Conservation (phyloP, 2,113 vertebrate genomes). For the Scophthalmus maximus region DNA sequence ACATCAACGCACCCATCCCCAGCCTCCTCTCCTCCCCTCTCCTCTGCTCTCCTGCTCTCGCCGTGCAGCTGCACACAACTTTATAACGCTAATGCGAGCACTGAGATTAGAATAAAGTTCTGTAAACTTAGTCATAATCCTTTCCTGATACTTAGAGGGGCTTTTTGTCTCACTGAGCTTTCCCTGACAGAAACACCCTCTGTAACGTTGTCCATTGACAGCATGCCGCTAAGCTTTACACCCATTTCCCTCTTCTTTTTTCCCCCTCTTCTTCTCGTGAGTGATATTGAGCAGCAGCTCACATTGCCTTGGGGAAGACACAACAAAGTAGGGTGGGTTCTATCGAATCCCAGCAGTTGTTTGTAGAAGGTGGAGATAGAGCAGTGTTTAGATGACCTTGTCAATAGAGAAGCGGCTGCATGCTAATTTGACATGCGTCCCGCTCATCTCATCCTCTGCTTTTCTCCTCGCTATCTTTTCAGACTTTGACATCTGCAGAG, state of each 20-base stretch:
- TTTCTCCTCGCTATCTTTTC: constrained; percentile 50
- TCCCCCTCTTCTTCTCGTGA: neutral
- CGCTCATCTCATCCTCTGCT: constrained; percentile 34
- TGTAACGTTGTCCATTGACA: constrained; percentile 42
- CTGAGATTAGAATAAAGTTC: constrained; percentile 32
- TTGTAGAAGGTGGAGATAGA: constrained; percentile 56
- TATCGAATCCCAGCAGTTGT: constrained; percentile 56
- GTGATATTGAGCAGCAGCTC: constrained; percentile 52
- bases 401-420: constrained; percentile 64
- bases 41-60: constrained; percentile 8
- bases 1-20: constrained; percentile 27
- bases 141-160: constrained; percentile 10
- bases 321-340: constrained; percentile 29
- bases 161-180: constrained; percentile 34
- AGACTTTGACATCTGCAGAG: constrained; percentile 60
- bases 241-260: constrained; percentile 6
- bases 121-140: neutral
- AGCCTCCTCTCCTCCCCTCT: constrained; percentile 8
- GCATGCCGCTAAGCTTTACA: constrained; percentile 42
- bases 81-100: constrained; percentile 33
- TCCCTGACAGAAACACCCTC: constrained; percentile 35
- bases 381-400: constrained; percentile 74
- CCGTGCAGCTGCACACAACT: constrained; percentile 31
- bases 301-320: constrained; percentile 37
- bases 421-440: constrained; percentile 64